Base-by-base conservation (phyloP, 2,888 invertebrate genomes). In the Machimus rusticus region DNA sequence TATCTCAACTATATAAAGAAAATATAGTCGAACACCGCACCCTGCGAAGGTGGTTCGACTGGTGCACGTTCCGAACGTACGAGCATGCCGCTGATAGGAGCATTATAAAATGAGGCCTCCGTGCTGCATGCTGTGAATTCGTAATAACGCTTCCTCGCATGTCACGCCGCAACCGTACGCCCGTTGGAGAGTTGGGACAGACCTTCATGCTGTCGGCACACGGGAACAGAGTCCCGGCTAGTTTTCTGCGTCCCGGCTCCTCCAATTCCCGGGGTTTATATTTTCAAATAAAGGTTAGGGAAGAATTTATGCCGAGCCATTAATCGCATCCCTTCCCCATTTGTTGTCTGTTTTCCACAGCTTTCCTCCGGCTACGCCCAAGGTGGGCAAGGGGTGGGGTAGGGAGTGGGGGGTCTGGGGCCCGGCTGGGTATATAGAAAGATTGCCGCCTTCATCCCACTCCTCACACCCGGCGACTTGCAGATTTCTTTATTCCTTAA, bases 321-420 rank as follows among this genome's bases (percentile, higher is more conserved):
- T 88, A 86, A 86, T 88, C 88, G 86, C 87, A 87, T 88, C 81
- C 87, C 46, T 81, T 84, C 55, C 84, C 74, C 66, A 39, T 84
- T 57, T 55, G 55, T 55, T 82, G 51, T 31, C 12, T 51, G 31
- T 57, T 82, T 31, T 55, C 55, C 37, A 66, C 39, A 34, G 66
- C 19, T 39, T 74, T 19, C 12, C 43, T 37, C 19, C 16, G 84
- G 16, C 43, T 46, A 28, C 6, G 31, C 74, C 31, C 34, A 4
- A 19, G 14, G 14, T 31, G 28, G 1, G 6, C n/a, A 9, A 5
- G 34, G 19, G 12, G 8, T n/a, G 43, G 8, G 4, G 34, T 3
- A 5, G 34, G 34, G 1, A 5, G 5, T 4, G 34, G 34, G 34
- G 5, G 2, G 6, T n/a, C n/a, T 34, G 34, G 34, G 31, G 4